These are phyloP conservation scores for Petrolisthes cinctipes DNA, from an alignment of 2,888 invertebrate species.

Conservation along the genomic window DNA sequence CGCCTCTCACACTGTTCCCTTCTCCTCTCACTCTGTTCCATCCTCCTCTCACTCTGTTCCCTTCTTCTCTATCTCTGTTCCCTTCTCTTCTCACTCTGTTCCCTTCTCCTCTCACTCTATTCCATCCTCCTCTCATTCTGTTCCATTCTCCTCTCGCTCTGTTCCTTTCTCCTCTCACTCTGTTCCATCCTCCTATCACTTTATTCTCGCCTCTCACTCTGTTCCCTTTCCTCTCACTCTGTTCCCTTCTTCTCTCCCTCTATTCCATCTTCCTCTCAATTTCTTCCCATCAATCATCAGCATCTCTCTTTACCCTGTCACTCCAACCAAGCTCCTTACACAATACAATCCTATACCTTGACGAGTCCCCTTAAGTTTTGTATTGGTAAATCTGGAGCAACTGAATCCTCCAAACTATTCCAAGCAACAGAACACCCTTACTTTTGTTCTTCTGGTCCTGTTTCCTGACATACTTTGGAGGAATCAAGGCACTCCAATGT, in stretches of 20 bases:
- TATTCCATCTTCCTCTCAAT: not conserved
- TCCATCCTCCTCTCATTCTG: not conserved
- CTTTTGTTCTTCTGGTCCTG: no score
- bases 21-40: not conserved
- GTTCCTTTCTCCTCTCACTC: no score
- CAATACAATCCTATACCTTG: not conserved
- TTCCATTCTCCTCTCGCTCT: no score
- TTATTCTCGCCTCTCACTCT: slow-evolving; percentile 17
- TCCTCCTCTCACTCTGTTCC: not conserved
- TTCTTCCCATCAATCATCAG: not conserved
- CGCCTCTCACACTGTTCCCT: slow-evolving; percentile 15
- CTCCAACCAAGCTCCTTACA: not conserved
- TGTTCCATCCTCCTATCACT: slow-evolving; percentile 9
- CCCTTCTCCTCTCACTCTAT: not conserved
- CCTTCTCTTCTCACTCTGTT: not conserved
- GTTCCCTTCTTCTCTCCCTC: slow-evolving; percentile 2
- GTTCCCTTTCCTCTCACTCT: not conserved
- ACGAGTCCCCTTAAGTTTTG: no score
- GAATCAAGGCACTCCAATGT: no score
- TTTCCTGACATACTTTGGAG: no score
- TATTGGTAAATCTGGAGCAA: no score
- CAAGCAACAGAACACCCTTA: no score
- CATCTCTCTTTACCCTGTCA: not conserved
- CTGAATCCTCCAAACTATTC: no score
- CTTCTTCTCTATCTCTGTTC: not conserved